These are phyloP conservation scores for Bedellia somnulentella DNA, from an alignment of 2,888 invertebrate species.

Conservation along the genomic window DNA sequence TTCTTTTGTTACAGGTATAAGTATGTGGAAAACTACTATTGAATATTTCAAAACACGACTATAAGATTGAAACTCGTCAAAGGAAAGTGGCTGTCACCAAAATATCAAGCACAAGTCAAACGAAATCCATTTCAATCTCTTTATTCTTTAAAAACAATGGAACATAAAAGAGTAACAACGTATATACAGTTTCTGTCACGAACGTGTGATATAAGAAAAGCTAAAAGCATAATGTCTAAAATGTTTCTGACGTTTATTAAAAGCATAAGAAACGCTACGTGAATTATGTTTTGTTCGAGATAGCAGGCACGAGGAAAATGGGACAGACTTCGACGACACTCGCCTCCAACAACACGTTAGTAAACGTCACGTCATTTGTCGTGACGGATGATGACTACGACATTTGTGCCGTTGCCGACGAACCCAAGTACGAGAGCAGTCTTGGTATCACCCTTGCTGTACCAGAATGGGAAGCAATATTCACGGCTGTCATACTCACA, in stretches of 20 bases:
- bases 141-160: conserved; percentile 38
- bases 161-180: conserved; percentile 23
- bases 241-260: conserved; percentile 14
- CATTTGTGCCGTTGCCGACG: conserved; percentile 39
- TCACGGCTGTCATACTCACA: conserved; percentile 79
- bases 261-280: conserved; percentile 22
- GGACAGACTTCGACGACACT: conserved; percentile 37
- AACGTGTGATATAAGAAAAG: no score
- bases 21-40: no score
- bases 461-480: conserved; percentile 82
- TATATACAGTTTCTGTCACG: conserved; percentile 13
- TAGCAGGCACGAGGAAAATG: conserved; percentile 28
- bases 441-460: conserved; percentile 75
- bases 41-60: no score
- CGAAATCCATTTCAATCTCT: neutral
- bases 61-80: neutral
- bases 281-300: conserved; percentile 20
- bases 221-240: conserved; percentile 18
- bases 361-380: conserved; percentile 28
- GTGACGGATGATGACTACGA: conserved; percentile 41
- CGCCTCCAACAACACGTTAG: conserved; percentile 26
- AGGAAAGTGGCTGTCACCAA: neutral
- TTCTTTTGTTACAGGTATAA: conserved; percentile 36
- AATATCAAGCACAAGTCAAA: neutral
- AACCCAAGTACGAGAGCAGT: conserved; percentile 63